phyloP scores from a whole-genome alignment of 2,888 invertebrate genomes.

The Caradrina kadenii region DNA sequence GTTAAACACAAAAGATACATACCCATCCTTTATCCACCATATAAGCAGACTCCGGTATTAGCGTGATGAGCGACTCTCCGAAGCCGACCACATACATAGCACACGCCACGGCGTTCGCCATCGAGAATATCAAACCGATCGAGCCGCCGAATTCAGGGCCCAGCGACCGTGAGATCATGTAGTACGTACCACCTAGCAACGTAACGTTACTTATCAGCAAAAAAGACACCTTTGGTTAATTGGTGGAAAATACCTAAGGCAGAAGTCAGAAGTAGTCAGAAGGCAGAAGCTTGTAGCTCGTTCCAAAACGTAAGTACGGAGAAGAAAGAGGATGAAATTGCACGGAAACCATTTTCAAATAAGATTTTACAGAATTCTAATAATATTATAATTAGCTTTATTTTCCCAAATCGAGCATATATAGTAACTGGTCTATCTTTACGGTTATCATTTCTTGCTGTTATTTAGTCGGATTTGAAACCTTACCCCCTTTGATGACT shows the following conservation, averaged over 20 bases:
- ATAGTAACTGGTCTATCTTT: not conserved
- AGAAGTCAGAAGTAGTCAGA: too few species aligned
- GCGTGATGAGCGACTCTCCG: conserved; percentile 96
- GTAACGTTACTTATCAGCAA: not conserved
- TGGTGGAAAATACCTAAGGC: too few species aligned
- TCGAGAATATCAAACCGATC: conserved; percentile 98
- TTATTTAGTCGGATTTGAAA: not conserved
- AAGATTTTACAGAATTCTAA: too few species aligned
- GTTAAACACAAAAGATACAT: conserved; percentile 53
- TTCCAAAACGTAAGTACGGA: too few species aligned
- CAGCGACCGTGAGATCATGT: conserved; percentile 98
- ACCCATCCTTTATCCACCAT: conserved; percentile 88
- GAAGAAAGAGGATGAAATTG: too few species aligned
- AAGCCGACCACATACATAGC: conserved; percentile 99
- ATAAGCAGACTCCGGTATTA: conserved; percentile 89
- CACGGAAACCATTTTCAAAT: too few species aligned
- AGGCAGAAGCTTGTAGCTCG: too few species aligned
- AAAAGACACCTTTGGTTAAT: too few species aligned
- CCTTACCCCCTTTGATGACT: conserved; percentile 96
- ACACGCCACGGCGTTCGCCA: conserved; percentile 99
- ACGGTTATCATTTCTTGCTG: not conserved
- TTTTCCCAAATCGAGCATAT: too few species aligned
- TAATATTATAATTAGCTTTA: too few species aligned
- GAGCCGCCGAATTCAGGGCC: conserved; percentile 99
- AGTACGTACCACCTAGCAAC: conserved; percentile 97